phyloP scores from a whole-genome alignment of 2,113 vertebrate genomes.

The Nothocercus julius region DNA sequence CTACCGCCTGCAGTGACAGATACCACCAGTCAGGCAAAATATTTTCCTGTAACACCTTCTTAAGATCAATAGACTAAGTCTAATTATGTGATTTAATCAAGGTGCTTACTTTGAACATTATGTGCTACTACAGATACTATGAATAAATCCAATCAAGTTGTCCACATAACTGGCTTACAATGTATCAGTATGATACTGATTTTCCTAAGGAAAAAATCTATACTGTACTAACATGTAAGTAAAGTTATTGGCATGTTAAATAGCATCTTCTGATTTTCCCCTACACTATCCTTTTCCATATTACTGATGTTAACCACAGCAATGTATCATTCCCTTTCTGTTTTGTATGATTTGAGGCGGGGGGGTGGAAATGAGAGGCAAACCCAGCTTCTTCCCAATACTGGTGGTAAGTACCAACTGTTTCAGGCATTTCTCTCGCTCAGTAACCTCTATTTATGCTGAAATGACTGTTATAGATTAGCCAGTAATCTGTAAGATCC shows the following conservation, averaged over 20 bases:
- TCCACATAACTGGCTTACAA: neutral
- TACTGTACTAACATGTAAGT: neutral
- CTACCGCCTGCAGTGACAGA: conserved; percentile 85
- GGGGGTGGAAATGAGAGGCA: neutral
- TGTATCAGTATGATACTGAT: fast-evolving
- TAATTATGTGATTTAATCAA: neutral
- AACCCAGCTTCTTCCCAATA: neutral
- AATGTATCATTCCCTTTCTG: neutral
- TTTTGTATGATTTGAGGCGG: neutral
- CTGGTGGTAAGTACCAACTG: neutral
- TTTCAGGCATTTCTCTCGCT: neutral
- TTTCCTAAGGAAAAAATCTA: too few species aligned
- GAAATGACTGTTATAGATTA: fast-evolving
- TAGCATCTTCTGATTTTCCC: fast-evolving
- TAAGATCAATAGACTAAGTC: neutral
- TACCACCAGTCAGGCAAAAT: neutral
- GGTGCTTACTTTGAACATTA: neutral
- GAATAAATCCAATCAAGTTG: neutral
- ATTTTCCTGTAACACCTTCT: neutral
- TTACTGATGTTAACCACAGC: neutral
- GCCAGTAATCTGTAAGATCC: neutral
- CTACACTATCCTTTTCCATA: too few species aligned
- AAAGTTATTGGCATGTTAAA: neutral
- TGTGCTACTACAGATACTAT: neutral
- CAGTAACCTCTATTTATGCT: neutral